Evolutionary conservation across 2,113 vertebrate genomes (phyloP).

Genomic region (Eudorcas thomsonii): DNA sequence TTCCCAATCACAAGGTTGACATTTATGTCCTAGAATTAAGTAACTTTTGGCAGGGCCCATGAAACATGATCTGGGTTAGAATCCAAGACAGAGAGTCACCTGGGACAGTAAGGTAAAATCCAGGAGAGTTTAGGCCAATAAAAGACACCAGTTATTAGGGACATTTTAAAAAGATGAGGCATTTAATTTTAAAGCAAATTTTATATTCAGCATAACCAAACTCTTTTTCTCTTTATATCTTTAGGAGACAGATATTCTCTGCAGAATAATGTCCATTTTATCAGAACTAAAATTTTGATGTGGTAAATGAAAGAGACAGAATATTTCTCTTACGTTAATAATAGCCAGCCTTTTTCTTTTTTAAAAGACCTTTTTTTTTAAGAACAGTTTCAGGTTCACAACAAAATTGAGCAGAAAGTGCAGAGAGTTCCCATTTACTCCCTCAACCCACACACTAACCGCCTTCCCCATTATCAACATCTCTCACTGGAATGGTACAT

Average conservation of each 20-base stretch:
- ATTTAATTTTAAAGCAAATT: conserved; percentile 2
- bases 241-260: not conserved
- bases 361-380: not conserved
- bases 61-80: not conserved
- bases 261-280: not conserved
- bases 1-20: not conserved
- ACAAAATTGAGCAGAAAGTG: not conserved
- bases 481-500: not conserved
- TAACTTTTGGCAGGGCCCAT: not conserved
- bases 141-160: not conserved
- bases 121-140: not conserved
- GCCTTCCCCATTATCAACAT: not conserved
- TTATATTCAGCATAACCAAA: not conserved
- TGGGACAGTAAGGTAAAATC: not conserved
- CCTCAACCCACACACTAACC: not conserved
- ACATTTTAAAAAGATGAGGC: not conserved
- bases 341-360: not conserved
- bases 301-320: not conserved
- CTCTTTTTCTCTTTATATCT: not conserved
- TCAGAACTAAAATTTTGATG: not conserved
- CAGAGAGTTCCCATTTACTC: not conserved
- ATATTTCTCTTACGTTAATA: not conserved
- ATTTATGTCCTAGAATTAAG: not conserved
- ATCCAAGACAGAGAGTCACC: not conserved
- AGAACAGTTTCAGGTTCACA: not conserved